Evolutionary conservation across 30 jellyfish, hydroid and myxozoan genomes (phyloP), one percentile per base, ranked within the genome.

Genomic region (Chironex yamaguchii): DNA sequence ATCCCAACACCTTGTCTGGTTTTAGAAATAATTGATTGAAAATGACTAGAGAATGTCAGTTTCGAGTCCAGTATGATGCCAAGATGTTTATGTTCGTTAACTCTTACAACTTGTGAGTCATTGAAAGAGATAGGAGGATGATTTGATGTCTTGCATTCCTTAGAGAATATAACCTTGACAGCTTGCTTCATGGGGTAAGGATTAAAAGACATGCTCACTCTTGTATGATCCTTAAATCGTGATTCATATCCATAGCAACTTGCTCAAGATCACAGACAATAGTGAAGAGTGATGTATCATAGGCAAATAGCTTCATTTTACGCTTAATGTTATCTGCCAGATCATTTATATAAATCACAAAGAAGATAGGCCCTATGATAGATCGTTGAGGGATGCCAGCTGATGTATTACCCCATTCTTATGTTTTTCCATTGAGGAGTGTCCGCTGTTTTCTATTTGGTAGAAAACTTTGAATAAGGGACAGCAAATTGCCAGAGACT

Each of bases 141-240:
- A n/a, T 48, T n/a, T 48, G n/a, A 9, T 9, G 62, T 9, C 24
- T 22, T 25, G n/a, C n/a, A 22, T 12, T 23, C 28, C 6, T 25
- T 62, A 22, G 74, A 62, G 28, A 62, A 62, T 1, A 12, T 62
- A 33, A 23, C 26, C 30, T 62, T 36, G 28, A 12, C 30, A 9
- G 74, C 74, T 62, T 62, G 74, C 74, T 62, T n/a, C n/a, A n/a
- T 62, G 28, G 74, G 74, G 24, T 62, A 33, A 25, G 74, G 74
- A 23, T 62, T 62, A 36, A 62, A 62, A 12, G 74, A 23, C 74
- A 62, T 62, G 24, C 31, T 17, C 74, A n/a, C 74, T 22, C 28
- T 62, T 17, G 26, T 62, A 17, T 62, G 74, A 17, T 25, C 74
- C 24, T 12, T 9, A 20, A 36, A 22, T 62, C 12, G n/a, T n/a